Evolutionary conservation across 1,140 invertebrate species (phyloP), one percentile per base, ranked within the genome.

Genomic region (Aphelenchoides besseyi): DNA sequence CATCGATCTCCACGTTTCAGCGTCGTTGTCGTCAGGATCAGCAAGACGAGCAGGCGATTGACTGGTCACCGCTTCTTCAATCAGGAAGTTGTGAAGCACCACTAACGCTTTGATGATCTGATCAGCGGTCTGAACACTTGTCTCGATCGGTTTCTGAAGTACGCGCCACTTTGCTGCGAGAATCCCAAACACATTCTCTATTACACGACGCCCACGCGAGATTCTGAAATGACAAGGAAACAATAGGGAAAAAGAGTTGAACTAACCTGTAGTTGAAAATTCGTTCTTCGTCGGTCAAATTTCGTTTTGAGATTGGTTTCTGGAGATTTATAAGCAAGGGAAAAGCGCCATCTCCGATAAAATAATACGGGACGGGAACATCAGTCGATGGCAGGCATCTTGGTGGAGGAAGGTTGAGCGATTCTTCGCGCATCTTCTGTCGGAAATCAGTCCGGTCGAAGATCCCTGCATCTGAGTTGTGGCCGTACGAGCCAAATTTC

Each of bases 41-140:
- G 41, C 23, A 12, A 48, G 41, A 16, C 41, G 41, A 48, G 41
- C 23, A 16, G 41, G 41, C 41, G 41, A 48, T 48, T 23, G 41
- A 48, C 23, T 48, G 41, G 41, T 16, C 41, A 23, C 12, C 41
- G 67, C 70, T 37, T 69, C 67, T 12, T 69, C 66, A 29, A 69
- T 69, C n/a, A 69, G 57, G 28, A 69, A 72, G 70, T 69, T 69
- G 28, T 69, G 67, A 12, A 69, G 70, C 9, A 69, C 64, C 12
- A 26, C 23, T 48, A n/a, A n/a, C n/a, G 67, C 67, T 9, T n/a
- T 8, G 23, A 69, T 66, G 28, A 69, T 69, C 66, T 0, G 16
- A 37, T 71, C 28, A 28, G 66, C 70, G 9, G 64, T 12, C 33
- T 69, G 9, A 9, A 69, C 28, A 29, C 8, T 12, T 18, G 67